These are phyloP conservation scores for Toxonevra muliebris DNA, from an alignment of 2,888 invertebrate genomes.

Conservation along the genomic window DNA sequence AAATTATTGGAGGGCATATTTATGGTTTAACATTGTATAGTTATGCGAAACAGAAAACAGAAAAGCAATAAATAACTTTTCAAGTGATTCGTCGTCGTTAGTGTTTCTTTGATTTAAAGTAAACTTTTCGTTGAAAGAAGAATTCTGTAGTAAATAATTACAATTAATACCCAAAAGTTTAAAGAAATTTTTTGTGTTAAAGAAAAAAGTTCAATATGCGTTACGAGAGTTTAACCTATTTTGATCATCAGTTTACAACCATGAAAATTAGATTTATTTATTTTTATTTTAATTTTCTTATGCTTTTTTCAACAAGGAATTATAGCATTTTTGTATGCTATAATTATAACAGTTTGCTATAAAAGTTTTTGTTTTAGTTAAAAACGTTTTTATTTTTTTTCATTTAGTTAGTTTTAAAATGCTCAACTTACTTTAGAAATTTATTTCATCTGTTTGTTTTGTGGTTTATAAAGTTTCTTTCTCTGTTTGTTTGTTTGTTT, in stretches of 20 bases:
- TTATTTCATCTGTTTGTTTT: too few relatives aligned
- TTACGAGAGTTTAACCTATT: slow-evolving; percentile 47
- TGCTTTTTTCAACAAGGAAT: slow-evolving; percentile 52
- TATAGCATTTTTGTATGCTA: slow-evolving; percentile 40
- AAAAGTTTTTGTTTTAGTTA: slow-evolving; percentile 25
- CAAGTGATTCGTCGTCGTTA: slow-evolving; percentile 29
- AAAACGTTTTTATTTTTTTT: not conserved
- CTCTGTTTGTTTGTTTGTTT: slow-evolving; percentile 22
- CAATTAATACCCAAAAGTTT: not conserved
- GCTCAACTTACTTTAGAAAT: slow-evolving; percentile 17
- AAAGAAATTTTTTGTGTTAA: not conserved
- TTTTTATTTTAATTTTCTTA: slow-evolving; percentile 34
- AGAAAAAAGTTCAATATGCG: slow-evolving; percentile 35
- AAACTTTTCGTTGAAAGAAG: slow-evolving; percentile 3
- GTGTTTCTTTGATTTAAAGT: slow-evolving; percentile 25
- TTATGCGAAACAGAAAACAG: slow-evolving; percentile 22
- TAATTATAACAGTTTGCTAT: slow-evolving; percentile 31
- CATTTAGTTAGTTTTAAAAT: not conserved
- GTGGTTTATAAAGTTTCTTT: slow-evolving; percentile 9
- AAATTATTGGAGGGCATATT: slow-evolving; percentile 64
- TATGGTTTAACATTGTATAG: slow-evolving; percentile 47
- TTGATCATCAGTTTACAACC: slow-evolving; percentile 63
- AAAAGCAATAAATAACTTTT: slow-evolving; percentile 10
- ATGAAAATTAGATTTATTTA: slow-evolving; percentile 54
- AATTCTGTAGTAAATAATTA: not conserved